A percentile compares a stretch with the other conserved stretches of the same genome.
Conservation (phyloP, 2,113 vertebrate genomes). For the Scortum barcoo region DNA sequence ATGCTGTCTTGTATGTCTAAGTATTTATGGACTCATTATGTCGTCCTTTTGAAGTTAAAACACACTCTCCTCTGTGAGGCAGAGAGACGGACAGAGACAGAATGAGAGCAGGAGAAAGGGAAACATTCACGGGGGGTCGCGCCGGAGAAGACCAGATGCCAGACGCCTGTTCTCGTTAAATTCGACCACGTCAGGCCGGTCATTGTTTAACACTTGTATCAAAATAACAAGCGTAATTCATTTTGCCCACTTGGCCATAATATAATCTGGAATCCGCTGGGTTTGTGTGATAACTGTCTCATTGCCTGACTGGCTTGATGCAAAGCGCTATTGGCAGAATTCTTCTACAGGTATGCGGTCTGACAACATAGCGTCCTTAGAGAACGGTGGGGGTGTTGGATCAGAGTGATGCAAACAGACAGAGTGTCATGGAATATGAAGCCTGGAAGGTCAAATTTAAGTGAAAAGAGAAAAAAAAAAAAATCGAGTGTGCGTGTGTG, state of each 20-base stretch:
- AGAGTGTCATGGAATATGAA: slow-evolving; percentile 81
- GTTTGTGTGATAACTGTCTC: slow-evolving; percentile 43
- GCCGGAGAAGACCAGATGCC: slow-evolving; percentile 31
- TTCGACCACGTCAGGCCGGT: slow-evolving; percentile 5
- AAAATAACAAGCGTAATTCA: slow-evolving; percentile 34
- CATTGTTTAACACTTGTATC: slow-evolving; percentile 37
- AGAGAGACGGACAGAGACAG: slow-evolving; percentile 24
- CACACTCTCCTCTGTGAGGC: slow-evolving; percentile 1
- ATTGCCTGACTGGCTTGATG: slow-evolving; percentile 62
- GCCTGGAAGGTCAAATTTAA: slow-evolving; percentile 71
- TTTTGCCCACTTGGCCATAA: slow-evolving; percentile 51
- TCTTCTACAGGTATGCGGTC: slow-evolving; percentile 74
- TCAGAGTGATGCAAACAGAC: slow-evolving; percentile 81
- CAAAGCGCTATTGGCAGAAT: slow-evolving; percentile 75
- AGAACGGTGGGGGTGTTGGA: slow-evolving; percentile 72
- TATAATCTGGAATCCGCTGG: slow-evolving; percentile 43
- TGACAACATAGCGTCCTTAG: slow-evolving; percentile 65
- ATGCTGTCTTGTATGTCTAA: slow-evolving; percentile 23
- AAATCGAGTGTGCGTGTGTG: slow-evolving; percentile 30
- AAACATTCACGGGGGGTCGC: not conserved
- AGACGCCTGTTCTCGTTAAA: slow-evolving; percentile 43
- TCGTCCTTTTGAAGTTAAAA: slow-evolving; percentile 33
- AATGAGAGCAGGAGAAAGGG: slow-evolving; percentile 18
- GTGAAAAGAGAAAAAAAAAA: slow-evolving; percentile 53
- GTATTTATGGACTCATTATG: slow-evolving; percentile 38